Evolutionary conservation across 2,797 vertebrate species (phyloP).

Genomic region (Acestrorhynchus altus): DNA sequence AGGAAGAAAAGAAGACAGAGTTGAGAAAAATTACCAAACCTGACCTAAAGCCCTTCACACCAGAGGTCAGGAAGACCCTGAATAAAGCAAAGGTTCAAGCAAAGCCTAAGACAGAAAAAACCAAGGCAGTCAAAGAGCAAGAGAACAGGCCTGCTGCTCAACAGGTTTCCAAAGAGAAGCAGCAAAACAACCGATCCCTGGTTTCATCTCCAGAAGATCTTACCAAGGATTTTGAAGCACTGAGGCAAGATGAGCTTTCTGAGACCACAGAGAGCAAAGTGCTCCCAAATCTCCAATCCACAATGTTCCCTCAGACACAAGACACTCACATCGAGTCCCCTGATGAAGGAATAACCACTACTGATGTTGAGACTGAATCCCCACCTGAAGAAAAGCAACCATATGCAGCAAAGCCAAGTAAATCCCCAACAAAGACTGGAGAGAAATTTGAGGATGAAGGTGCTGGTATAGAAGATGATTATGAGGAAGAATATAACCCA

Average conservation of each 20-base stretch:
- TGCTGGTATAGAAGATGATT: constrained; percentile 60
- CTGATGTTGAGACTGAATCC: constrained; percentile 65
- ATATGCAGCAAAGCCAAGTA: constrained; percentile 57
- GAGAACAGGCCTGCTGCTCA: constrained; percentile 79
- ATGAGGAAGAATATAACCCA: constrained; percentile 63
- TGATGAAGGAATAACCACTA: constrained; percentile 70
- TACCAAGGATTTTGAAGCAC: constrained; percentile 94
- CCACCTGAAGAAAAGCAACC: constrained; percentile 65
- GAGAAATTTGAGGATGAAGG: constrained; percentile 67
- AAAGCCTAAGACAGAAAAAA: constrained; percentile 88
- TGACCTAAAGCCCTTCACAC: constrained; percentile 94
- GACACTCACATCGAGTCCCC: constrained; percentile 64
- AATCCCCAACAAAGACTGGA: constrained; percentile 57
- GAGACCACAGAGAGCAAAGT: constrained; percentile 70
- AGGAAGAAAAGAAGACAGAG: constrained; percentile 94
- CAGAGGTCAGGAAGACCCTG: constrained; percentile 95
- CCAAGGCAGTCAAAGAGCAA: constrained; percentile 83
- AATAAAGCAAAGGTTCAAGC: constrained; percentile 92
- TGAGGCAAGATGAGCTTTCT: constrained; percentile 82
- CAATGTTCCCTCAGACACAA: constrained; percentile 64
- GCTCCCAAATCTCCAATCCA: constrained; percentile 49
- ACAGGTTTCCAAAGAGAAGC: constrained; percentile 63
- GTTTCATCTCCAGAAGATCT: constrained; percentile 97
- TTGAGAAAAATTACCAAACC: constrained; percentile 90
- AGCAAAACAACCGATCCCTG: constrained; percentile 80